phyloP scores from a whole-genome alignment of 2,113 vertebrate species.

The Nothobranchius kuhntae region DNA sequence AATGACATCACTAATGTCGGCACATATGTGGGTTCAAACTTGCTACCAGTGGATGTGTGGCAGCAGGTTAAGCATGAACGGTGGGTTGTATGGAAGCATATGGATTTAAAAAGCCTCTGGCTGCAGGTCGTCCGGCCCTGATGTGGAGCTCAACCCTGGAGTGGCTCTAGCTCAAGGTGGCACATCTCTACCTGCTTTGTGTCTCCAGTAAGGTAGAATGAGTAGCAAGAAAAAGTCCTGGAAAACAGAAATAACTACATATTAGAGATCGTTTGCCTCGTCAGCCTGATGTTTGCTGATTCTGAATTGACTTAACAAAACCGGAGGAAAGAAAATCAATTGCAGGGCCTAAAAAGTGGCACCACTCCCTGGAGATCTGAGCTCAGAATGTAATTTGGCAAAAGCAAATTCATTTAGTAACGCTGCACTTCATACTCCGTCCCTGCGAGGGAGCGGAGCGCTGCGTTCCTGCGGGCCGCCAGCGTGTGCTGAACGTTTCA shows the following conservation, averaged over 20 bases:
- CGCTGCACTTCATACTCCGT: slow-evolving; percentile 36
- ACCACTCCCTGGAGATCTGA: slow-evolving; percentile 19
- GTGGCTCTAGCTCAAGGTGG: slow-evolving; percentile 2
- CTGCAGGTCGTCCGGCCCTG: no score
- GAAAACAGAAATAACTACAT: slow-evolving; percentile 4
- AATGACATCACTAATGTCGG: no score
- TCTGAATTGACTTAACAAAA: slow-evolving; percentile 32
- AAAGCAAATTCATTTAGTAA: slow-evolving; percentile 59
- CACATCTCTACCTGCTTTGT: slow-evolving; percentile 9
- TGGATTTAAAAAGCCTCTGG: no score
- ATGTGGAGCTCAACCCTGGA: slow-evolving; percentile 1
- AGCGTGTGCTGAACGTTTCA: slow-evolving; percentile 36
- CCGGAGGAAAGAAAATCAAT: slow-evolving; percentile 26
- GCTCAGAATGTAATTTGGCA: slow-evolving; percentile 51
- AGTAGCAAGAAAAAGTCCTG: not conserved
- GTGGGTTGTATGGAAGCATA: no score
- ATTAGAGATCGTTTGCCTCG: slow-evolving; percentile 23
- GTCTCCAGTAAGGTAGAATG: slow-evolving; percentile 22
- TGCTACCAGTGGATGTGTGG: no score
- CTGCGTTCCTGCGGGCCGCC: slow-evolving; percentile 23
- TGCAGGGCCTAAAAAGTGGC: slow-evolving; percentile 10
- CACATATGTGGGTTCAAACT: no score
- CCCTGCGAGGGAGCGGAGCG: not conserved
- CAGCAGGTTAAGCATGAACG: no score
- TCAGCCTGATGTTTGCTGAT: slow-evolving; percentile 29